Conservation (phyloP, 2,797 vertebrate species). For the Megaceryle alcyon region DNA sequence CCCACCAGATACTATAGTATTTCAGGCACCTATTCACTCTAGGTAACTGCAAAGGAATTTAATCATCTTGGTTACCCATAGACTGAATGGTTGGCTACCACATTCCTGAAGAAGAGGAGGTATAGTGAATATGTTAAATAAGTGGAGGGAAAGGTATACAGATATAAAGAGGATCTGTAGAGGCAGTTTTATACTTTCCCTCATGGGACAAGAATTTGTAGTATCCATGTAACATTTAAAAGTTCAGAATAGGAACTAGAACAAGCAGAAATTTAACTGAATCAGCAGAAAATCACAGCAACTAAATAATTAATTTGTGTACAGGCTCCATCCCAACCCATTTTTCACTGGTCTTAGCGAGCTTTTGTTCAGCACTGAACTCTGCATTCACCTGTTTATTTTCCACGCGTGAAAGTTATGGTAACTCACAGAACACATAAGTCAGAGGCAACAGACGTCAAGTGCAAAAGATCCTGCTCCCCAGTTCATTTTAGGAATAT, state of each 20-base stretch:
- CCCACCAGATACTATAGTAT: neutral
- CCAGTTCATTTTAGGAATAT: neutral
- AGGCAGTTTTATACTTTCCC: neutral
- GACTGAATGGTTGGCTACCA: neutral
- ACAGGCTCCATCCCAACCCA: neutral
- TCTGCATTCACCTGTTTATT: neutral
- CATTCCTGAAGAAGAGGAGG: neutral
- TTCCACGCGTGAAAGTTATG: neutral
- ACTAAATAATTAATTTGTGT: neutral
- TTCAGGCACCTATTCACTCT: neutral
- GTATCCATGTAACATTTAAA: neutral
- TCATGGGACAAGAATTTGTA: neutral
- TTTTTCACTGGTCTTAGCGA: neutral
- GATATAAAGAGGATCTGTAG: neutral
- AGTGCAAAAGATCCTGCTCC: neutral
- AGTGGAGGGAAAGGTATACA: neutral
- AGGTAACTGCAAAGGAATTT: neutral
- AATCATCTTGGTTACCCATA: neutral
- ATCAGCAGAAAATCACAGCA: neutral
- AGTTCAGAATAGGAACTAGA: neutral
- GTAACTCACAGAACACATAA: neutral
- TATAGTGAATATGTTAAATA: neutral
- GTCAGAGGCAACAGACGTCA: neutral
- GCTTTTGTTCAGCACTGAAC: neutral
- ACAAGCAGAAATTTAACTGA: neutral